Percentiles rank a stretch among this genome's conserved stretches.
phyloP scores from a whole-genome alignment of 2,888 invertebrate genomes.

The Diplolepis rosae region DNA sequence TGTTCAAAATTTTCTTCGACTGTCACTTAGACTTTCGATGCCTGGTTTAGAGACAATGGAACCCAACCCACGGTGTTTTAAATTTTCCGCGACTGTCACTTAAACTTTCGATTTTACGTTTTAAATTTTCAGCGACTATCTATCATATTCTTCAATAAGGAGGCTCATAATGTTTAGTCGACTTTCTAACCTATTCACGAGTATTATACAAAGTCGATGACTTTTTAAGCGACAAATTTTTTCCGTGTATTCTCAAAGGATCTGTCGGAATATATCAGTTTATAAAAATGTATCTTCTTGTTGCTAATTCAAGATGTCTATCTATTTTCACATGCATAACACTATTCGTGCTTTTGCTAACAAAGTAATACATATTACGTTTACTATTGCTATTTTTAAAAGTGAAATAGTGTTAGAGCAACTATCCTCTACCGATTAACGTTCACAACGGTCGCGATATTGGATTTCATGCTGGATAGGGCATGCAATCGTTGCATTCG shows the following conservation, averaged over 20 bases:
- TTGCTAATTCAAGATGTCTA: background rate
- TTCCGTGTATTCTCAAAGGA: background rate
- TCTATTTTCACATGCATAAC: background rate
- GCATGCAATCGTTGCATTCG: background rate
- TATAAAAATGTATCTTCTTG: background rate
- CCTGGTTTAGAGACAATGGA: no score
- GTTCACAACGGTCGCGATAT: constrained; percentile 37
- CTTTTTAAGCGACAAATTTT: no score
- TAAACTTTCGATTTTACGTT: no score
- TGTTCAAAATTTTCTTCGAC: no score
- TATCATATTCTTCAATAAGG: no score
- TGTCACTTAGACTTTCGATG: no score
- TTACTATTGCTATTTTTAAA: background rate
- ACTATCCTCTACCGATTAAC: constrained; percentile 44
- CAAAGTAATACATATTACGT: constrained; percentile 32
- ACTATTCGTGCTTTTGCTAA: constrained; percentile 25
- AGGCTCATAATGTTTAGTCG: no score
- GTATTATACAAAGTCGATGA: no score
- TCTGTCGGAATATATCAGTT: background rate
- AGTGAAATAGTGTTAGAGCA: constrained; percentile 32
- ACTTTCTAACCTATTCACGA: no score
- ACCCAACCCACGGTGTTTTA: no score
- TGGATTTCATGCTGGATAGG: background rate
- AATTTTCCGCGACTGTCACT: no score
- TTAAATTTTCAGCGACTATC: no score